Conservation (phyloP, 64 coral and sea anemone genomes). For the Platygyra sinensis region DNA sequence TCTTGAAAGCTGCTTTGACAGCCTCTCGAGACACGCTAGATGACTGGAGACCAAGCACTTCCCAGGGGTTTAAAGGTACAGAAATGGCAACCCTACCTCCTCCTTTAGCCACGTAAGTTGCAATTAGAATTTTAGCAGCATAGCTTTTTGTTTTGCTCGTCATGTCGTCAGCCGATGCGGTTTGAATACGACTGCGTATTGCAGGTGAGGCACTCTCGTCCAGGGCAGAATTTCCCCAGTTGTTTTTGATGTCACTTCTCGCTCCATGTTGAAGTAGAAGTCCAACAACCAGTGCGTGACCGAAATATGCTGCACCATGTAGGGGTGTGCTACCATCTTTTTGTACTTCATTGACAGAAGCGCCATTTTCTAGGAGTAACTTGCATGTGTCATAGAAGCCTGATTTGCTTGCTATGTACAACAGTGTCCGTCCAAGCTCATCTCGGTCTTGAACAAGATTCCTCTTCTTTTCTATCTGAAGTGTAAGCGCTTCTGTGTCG, state of each 20-base stretch:
- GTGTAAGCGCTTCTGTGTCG: conserved; percentile 25
- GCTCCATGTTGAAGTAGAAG: conserved; percentile 61
- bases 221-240: conserved; percentile 23
- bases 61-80: neutral
- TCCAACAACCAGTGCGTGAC: conserved; percentile 24
- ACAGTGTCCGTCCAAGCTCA: conserved; percentile 37
- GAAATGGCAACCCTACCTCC: neutral
- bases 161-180: conserved; percentile 5
- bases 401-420: conserved; percentile 53
- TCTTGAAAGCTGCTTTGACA: conserved; percentile 50
- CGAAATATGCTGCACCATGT: conserved; percentile 53
- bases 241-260: conserved; percentile 34
- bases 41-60: neutral
- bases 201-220: neutral
- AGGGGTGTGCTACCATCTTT: conserved; percentile 59
- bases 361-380: conserved; percentile 34
- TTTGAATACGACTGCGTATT: conserved; percentile 13
- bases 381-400: conserved; percentile 61
- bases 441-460: neutral
- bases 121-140: no score
- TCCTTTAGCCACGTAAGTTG: conserved; percentile 1
- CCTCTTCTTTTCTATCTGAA: neutral
- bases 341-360: conserved; percentile 38
- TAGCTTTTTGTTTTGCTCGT: no score
- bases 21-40: neutral